Evolutionary conservation across 2,113 vertebrate genomes (phyloP).

Genomic region (Hemiscyllium ocellatum): DNA sequence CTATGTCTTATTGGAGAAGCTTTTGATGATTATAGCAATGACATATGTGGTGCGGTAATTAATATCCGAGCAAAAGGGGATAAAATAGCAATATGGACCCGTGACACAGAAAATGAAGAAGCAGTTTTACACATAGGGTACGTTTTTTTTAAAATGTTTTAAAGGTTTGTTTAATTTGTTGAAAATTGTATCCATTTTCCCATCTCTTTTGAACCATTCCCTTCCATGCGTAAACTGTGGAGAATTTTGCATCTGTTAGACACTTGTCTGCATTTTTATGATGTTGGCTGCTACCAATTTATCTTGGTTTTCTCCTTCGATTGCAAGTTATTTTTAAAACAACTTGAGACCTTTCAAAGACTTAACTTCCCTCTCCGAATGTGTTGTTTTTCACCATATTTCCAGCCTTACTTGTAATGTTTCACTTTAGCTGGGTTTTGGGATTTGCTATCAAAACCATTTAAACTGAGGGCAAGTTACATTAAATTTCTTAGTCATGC

Average conservation of each 20-base stretch:
- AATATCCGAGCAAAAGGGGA: conserved; percentile 75
- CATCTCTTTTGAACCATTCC: not conserved
- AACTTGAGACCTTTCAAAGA: not conserved
- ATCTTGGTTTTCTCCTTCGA: not conserved
- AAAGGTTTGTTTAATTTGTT: not conserved
- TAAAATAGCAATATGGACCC: conserved; percentile 78
- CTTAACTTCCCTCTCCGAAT: not conserved
- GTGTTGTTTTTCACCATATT: not conserved
- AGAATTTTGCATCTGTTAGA: not conserved
- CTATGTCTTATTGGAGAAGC: conserved; percentile 75
- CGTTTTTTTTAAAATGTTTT: not conserved
- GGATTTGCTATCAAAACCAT: not conserved
- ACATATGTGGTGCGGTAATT: conserved; percentile 73
- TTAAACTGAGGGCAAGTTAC: not conserved
- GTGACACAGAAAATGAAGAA: conserved; percentile 63
- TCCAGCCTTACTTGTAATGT: not conserved
- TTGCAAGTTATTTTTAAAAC: not conserved
- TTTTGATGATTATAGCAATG: conserved; percentile 59
- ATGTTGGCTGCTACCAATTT: no score
- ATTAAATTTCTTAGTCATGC: not conserved
- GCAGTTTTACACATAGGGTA: conserved; percentile 72
- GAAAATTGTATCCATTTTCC: not conserved
- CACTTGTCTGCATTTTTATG: not conserved
- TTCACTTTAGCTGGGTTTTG: not conserved
- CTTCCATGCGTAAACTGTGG: not conserved